These are phyloP conservation scores for Gallirallus australis DNA, from an alignment of 2,797 vertebrate species.

Conservation along the genomic window DNA sequence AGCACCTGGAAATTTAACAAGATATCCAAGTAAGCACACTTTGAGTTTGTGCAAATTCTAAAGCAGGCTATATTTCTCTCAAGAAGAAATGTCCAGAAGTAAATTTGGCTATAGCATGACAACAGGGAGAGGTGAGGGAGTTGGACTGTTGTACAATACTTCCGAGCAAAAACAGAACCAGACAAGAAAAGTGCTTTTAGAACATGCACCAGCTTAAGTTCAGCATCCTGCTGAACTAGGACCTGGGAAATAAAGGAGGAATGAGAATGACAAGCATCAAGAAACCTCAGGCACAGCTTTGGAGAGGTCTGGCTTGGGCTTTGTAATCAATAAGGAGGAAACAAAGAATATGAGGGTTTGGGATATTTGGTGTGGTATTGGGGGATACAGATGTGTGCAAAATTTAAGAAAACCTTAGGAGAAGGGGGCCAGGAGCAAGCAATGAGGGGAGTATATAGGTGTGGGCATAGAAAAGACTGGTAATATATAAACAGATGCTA, in stretches of 20 bases:
- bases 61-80: not conserved
- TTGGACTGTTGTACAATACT: not conserved
- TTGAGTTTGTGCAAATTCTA: not conserved
- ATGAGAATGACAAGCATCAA: not conserved
- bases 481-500: not conserved
- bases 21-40: not conserved
- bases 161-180: not conserved
- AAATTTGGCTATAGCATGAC: not conserved
- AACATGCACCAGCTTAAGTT: not conserved
- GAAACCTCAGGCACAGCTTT: not conserved
- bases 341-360: not conserved
- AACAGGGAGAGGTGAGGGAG: not conserved
- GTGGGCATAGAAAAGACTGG: fast-evolving
- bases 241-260: not conserved
- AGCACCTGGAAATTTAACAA: not conserved
- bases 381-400: not conserved
- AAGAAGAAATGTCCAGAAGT: not conserved
- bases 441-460: fast-evolving
- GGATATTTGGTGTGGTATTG: not conserved
- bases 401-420: not conserved
- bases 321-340: not conserved
- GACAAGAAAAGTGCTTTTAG: not conserved
- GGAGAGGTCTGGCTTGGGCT: not conserved
- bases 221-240: not conserved
- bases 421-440: not conserved